Conservation (phyloP, 2,888 invertebrate genomes). For the Alloplasta piceator region DNA sequence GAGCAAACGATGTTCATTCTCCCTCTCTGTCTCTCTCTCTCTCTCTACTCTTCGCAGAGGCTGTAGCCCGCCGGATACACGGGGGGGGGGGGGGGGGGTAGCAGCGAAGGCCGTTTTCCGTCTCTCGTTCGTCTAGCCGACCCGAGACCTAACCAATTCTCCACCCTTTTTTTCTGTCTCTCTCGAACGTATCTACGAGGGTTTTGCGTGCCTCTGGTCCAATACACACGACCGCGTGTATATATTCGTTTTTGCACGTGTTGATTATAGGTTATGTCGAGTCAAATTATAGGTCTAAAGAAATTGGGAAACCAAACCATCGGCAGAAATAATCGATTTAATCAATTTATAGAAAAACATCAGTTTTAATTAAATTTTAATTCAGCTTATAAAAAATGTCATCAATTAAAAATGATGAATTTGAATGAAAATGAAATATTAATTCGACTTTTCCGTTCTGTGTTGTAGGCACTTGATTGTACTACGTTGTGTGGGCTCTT, state of each 20-base stretch:
- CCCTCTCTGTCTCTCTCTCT: constrained; percentile 48
- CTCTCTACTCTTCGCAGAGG: constrained; percentile 64
- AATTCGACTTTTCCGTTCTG: too few relatives aligned
- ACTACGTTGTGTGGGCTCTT: too few relatives aligned
- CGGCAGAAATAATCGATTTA: too few relatives aligned
- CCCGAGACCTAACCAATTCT: constrained; percentile 65
- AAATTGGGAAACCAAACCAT: background rate
- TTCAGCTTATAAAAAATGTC: too few relatives aligned
- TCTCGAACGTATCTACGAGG: constrained; percentile 15
- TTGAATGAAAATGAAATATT: too few relatives aligned
- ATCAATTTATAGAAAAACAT: too few relatives aligned
- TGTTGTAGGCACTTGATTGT: too few relatives aligned
- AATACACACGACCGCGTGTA: constrained; percentile 17
- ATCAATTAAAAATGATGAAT: too few relatives aligned
- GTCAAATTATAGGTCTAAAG: constrained; percentile 11
- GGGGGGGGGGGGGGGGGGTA: constrained; percentile 45
- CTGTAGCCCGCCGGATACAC: constrained; percentile 35
- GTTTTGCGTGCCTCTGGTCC: constrained; percentile 21
- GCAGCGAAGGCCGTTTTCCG: constrained; percentile 69
- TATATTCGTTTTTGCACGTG: constrained; percentile 2
- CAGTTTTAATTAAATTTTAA: too few relatives aligned
- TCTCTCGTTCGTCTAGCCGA: constrained; percentile 73
- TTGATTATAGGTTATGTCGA: constrained; percentile 4
- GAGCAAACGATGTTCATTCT: constrained; percentile 32
- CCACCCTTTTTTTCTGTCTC: constrained; percentile 36